Evolutionary conservation across 2,888 invertebrate genomes (phyloP), one percentile per base, ranked within the genome.

Genomic region (Phorcus lineatus): DNA sequence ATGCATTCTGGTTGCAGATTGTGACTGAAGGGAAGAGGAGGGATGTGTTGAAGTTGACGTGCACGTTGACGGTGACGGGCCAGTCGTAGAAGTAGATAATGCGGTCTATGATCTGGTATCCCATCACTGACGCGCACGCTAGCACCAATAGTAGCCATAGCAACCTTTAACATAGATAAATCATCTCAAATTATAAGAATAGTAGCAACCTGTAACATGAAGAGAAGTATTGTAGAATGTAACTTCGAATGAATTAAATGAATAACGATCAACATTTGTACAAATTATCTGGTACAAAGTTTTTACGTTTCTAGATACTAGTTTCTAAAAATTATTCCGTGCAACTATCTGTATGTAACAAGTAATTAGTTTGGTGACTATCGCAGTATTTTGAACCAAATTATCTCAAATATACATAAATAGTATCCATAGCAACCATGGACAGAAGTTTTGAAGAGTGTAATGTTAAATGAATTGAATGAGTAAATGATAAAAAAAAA

Each of bases 1-100:
- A 89, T 6, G 85, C 81, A 70, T 90, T 90, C 77, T 89, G 89
- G 80, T 90, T 90, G 74, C 90, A 90, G 11, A 89, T 81, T 0
- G 89, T 89, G 13, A 90, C 82, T 13, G 87, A 84, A 1, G 90
- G 90, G 74, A 89, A 90, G 17, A 80, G 24, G 13, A 90, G 80
- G 0, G 88, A 85, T 16, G 84, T 83, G 82, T 89, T 89, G 80
- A 87, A 89, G 84, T 89, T 90, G 57, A 90, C 82, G 36, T 87
- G 82, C 24, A 90, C 85, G 77, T 90, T 89, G 53, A 90, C 90
- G 3, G 85, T 88, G 11, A 89, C 85, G 3, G 90, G 90, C 52
- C 83, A 86, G 6, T 67, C 66, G 78, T 84, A 81, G 79, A 82
- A 88, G 70, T 88, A 88, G 57, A 86, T 81, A 77, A 88, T 86